Evolutionary conservation across 2,797 vertebrate species (phyloP).

Genomic region (Craterocephalus amniculus): DNA sequence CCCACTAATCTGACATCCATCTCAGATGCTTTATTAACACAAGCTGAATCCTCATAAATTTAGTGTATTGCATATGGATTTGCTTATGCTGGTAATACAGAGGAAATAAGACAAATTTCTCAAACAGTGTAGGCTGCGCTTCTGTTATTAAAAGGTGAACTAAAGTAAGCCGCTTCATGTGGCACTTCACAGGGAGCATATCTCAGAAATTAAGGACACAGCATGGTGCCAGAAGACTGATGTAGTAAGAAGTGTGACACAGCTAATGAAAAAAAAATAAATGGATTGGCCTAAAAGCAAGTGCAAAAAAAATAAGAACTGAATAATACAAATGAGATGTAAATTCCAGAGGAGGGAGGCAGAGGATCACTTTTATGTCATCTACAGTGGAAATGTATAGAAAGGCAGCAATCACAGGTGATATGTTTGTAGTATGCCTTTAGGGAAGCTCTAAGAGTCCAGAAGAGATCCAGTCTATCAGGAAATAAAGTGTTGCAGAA

Average conservation of each 20-base stretch:
- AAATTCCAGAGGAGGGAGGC: constrained; percentile 24
- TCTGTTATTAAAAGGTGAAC: neutral
- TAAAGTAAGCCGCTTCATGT: neutral
- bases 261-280: constrained; percentile 32
- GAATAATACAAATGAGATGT: constrained; percentile 42
- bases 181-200: neutral
- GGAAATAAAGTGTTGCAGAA: neutral
- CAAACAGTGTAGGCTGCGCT: neutral
- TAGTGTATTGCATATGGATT: neutral
- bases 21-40: too few species aligned
- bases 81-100: neutral
- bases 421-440: constrained; percentile 12
- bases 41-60: neutral
- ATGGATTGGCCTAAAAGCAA: constrained; percentile 27
- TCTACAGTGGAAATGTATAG: constrained; percentile 16
- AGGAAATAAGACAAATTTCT: neutral
- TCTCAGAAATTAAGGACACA: neutral
- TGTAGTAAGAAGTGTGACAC: constrained; percentile 22
- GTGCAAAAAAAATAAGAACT: neutral
- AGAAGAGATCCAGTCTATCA: constrained; percentile 1
- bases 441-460: constrained; percentile 15
- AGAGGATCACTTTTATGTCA: constrained; percentile 35
- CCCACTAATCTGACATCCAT: too few species aligned
- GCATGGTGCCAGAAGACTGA: constrained; percentile 28
- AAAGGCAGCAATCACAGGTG: constrained; percentile 46